These are phyloP conservation scores for Thymallus thymallus DNA, from an alignment of 2,113 vertebrate genomes.

Conservation along the genomic window DNA sequence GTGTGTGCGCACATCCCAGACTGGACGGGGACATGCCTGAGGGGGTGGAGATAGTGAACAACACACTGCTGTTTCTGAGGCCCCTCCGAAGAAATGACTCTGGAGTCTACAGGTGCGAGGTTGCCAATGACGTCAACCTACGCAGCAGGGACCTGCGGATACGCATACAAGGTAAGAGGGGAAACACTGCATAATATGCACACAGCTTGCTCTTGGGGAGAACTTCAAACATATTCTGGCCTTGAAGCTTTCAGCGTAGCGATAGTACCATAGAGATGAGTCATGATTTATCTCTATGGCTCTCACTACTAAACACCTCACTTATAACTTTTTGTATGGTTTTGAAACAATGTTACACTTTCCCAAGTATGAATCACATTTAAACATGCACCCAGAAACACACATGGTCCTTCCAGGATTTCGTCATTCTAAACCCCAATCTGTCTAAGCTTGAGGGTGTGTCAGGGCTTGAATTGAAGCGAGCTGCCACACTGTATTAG, in stretches of 20 bases:
- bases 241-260: not conserved
- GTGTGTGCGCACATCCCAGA: conserved; percentile 65
- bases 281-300: not conserved
- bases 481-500: not conserved
- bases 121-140: conserved; percentile 89
- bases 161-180: conserved; percentile 88
- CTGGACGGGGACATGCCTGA: conserved; percentile 90
- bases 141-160: conserved; percentile 88
- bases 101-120: conserved; percentile 92
- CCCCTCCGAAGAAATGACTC: conserved; percentile 90
- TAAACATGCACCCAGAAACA: conserved; percentile 31
- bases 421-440: not conserved
- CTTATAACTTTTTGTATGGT: not conserved
- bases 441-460: not conserved
- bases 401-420: not conserved
- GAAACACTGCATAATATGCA: conserved; percentile 14
- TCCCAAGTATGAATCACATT: not conserved
- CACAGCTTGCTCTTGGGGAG: conserved; percentile 25
- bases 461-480: too few species aligned
- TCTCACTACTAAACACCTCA: not conserved
- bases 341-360: not conserved
- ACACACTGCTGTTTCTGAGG: conserved; percentile 87
- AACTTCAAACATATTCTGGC: too few species aligned
- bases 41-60: conserved; percentile 85
- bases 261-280: not conserved